Evolutionary conservation across 2,888 invertebrate genomes (phyloP).

Genomic region (Cryptocephalus primarius): DNA sequence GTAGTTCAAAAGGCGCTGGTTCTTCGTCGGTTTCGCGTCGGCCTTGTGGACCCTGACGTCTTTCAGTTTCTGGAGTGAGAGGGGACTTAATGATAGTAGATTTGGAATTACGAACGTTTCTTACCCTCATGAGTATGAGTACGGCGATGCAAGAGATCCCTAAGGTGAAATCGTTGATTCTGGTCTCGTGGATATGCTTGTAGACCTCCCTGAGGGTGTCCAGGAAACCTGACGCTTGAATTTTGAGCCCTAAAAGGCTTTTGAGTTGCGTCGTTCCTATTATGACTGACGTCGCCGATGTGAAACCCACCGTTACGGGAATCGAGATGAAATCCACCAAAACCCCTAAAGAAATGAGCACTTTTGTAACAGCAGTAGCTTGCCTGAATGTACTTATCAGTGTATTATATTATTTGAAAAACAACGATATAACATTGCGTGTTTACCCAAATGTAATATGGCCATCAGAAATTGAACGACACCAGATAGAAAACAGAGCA

Average conservation of each 20-base stretch:
- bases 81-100: neutral
- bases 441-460: constrained; percentile 65
- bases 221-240: constrained; percentile 63
- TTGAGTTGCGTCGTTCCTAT: constrained; percentile 80
- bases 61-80: constrained; percentile 55
- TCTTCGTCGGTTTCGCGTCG: constrained; percentile 33
- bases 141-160: constrained; percentile 63
- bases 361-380: too few species aligned
- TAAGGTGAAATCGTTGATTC: constrained; percentile 56
- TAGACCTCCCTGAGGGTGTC: constrained; percentile 62
- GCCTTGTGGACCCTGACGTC: constrained; percentile 44
- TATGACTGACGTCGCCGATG: constrained; percentile 84
- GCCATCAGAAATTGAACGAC: constrained; percentile 75
- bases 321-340: constrained; percentile 83
- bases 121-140: constrained; percentile 66
- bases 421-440: neutral
- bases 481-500: constrained; percentile 75
- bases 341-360: constrained; percentile 59
- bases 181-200: constrained; percentile 55
- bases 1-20: constrained; percentile 41
- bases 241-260: constrained; percentile 59
- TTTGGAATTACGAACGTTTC: constrained; percentile 20
- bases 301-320: constrained; percentile 82
- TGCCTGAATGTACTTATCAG: too few species aligned
- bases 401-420: neutral